These are phyloP conservation scores for Athalia circularis DNA, from an alignment of 2,888 invertebrate genomes.

Conservation along the genomic window DNA sequence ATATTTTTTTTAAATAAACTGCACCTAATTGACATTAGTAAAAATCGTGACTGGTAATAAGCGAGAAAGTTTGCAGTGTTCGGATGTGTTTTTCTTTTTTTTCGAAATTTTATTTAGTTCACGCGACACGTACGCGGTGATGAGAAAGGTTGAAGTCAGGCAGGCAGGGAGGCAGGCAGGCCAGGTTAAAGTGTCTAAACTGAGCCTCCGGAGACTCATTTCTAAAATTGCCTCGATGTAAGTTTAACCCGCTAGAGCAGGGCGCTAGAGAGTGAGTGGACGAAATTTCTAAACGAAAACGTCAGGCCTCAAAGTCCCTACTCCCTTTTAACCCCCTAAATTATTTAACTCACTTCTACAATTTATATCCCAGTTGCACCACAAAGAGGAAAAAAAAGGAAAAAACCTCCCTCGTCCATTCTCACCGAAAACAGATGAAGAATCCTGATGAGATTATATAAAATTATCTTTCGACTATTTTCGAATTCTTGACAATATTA, in stretches of 20 bases:
- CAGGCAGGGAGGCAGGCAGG: neutral
- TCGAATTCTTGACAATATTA: too few relatives aligned
- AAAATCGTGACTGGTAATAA: slow-evolving; percentile 31
- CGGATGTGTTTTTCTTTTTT: too few relatives aligned
- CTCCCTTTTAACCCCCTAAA: neutral
- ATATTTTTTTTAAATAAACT: neutral
- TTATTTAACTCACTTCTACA: too few relatives aligned
- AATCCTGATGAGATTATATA: neutral
- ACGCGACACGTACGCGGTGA: slow-evolving; percentile 3
- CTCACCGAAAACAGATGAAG: neutral
- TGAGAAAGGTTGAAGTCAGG: too few relatives aligned
- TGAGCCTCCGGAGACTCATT: slow-evolving; percentile 29
- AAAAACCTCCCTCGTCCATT: neutral
- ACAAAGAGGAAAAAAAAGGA: neutral
- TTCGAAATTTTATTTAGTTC: slow-evolving; percentile 7
- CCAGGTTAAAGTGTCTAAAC: slow-evolving; percentile 15
- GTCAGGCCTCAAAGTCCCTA: neutral
- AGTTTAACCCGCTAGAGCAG: slow-evolving; percentile 7
- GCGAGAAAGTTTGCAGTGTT: neutral
- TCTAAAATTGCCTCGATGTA: slow-evolving; percentile 28
- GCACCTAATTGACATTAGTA: neutral
- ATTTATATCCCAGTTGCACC: too few relatives aligned
- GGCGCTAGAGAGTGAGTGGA: slow-evolving; percentile 8
- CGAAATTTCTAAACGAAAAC: slow-evolving; percentile 1
- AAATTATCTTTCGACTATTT: neutral